A percentile compares a stretch with the other conserved stretches of the same genome.
phyloP scores from a whole-genome alignment of 2,797 vertebrate species.

The Phataginus tricuspis region DNA sequence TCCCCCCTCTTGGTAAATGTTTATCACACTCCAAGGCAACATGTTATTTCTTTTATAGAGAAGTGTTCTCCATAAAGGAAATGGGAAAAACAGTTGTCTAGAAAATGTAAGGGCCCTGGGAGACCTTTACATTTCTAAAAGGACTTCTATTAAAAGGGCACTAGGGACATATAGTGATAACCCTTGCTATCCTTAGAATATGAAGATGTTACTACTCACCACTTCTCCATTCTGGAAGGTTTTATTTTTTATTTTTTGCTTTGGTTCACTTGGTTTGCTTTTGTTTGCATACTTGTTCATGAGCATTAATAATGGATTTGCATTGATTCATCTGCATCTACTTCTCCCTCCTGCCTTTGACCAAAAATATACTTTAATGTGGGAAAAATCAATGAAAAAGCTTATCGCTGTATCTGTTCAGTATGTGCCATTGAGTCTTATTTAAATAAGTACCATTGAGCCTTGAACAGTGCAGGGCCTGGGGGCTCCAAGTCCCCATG shows the following conservation, averaged over 20 bases:
- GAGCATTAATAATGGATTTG: not conserved
- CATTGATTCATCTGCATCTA: not conserved
- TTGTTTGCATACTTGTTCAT: not conserved
- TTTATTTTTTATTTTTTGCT: not conserved
- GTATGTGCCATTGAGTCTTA: not conserved
- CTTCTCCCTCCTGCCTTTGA: not conserved
- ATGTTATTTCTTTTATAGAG: constrained; percentile 2
- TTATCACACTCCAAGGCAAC: not conserved
- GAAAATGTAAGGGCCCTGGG: not conserved
- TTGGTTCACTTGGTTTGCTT: not conserved
- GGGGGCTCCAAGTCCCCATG: too few species aligned
- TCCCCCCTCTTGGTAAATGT: not conserved
- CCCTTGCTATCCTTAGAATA: not conserved
- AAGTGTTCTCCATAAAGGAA: not conserved
- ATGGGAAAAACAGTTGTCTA: not conserved
- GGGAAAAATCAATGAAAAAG: not conserved
- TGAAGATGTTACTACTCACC: not conserved
- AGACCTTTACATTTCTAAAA: constrained; percentile 1
- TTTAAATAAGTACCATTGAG: not conserved
- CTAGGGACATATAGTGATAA: not conserved
- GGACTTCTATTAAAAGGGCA: not conserved
- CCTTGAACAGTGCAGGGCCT: too few species aligned
- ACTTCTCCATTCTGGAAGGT: not conserved
- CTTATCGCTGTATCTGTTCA: not conserved
- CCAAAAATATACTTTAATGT: not conserved